Conservation (phyloP, 2,888 invertebrate genomes). For the Apoda limacodes region DNA sequence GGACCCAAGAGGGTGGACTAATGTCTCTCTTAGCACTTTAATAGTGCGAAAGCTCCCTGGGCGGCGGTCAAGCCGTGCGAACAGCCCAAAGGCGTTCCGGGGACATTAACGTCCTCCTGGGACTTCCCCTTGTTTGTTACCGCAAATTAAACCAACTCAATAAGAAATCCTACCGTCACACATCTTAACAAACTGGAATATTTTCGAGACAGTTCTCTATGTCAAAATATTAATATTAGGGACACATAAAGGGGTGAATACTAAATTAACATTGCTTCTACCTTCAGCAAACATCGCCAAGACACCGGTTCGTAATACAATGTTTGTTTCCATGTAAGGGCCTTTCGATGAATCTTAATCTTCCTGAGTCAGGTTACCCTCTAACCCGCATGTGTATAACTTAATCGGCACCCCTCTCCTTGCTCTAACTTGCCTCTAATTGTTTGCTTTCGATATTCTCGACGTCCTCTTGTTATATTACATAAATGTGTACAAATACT, state of each 20-base stretch:
- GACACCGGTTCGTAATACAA: conserved; percentile 61
- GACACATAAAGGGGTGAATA: conserved; percentile 52
- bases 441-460: conserved; percentile 67
- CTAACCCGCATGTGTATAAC: conserved; percentile 66
- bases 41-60: conserved; percentile 47
- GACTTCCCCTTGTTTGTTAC: conserved; percentile 60
- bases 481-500: too few species aligned
- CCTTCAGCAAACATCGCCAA: conserved; percentile 62
- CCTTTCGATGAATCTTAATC: conserved; percentile 66
- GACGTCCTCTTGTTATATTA: conserved; percentile 40
- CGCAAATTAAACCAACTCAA: conserved; percentile 46
- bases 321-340: conserved; percentile 65
- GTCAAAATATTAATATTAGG: conserved; percentile 60
- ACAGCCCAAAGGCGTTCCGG: conserved; percentile 53
- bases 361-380: conserved; percentile 62
- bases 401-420: conserved; percentile 56
- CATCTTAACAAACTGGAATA: background rate
- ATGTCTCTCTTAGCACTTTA: conserved; percentile 68
- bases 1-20: conserved; percentile 51
- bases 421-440: conserved; percentile 63
- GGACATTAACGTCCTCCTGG: conserved; percentile 42
- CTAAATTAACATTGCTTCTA: conserved; percentile 63
- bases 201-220: conserved; percentile 1
- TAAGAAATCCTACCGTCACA: background rate
- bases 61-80: conserved; percentile 51